Conservation (phyloP, 2,888 invertebrate species). For the Clepsis dumicolana region DNA sequence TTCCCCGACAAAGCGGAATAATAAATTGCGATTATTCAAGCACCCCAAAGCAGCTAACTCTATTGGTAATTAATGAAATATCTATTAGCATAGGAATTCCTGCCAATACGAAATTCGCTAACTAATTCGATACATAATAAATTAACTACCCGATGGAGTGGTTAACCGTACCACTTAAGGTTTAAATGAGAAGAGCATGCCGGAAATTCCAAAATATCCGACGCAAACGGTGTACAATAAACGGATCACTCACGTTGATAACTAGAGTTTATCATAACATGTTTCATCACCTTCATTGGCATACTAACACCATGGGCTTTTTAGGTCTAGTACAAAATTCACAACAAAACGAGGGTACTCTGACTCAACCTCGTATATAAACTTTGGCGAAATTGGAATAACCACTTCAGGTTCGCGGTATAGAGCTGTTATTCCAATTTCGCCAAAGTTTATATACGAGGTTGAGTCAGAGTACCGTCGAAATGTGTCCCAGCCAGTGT, state of each 20-base stretch:
- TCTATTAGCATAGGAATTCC: slow-evolving; percentile 10
- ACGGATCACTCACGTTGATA: too few species aligned
- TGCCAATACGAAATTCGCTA: not conserved
- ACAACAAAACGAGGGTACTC: too few species aligned
- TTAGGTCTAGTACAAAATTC: too few species aligned
- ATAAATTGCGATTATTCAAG: not conserved
- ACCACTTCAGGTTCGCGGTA: too few species aligned
- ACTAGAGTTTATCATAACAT: not conserved
- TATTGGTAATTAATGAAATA: slow-evolving; percentile 2
- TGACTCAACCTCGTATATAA: too few species aligned
- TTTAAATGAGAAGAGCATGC: slow-evolving; percentile 3
- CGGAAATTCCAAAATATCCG: not conserved
- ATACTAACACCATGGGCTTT: too few species aligned
- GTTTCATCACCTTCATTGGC: not conserved
- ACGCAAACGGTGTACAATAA: not conserved
- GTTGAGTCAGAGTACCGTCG: too few species aligned
- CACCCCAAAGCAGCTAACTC: not conserved
- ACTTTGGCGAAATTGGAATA: too few species aligned
- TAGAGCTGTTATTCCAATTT: too few species aligned
- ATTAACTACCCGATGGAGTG: slow-evolving; percentile 12
- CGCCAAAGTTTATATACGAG: too few species aligned
- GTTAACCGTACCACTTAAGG: slow-evolving; percentile 16
- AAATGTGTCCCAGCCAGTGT: too few species aligned
- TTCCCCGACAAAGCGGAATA: not conserved
- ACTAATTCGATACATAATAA: slow-evolving; percentile 11